Percentiles rank a stretch among this genome's conserved stretches.
Conservation (phyloP, 2,888 invertebrate genomes). For the Lymantria monacha region DNA sequence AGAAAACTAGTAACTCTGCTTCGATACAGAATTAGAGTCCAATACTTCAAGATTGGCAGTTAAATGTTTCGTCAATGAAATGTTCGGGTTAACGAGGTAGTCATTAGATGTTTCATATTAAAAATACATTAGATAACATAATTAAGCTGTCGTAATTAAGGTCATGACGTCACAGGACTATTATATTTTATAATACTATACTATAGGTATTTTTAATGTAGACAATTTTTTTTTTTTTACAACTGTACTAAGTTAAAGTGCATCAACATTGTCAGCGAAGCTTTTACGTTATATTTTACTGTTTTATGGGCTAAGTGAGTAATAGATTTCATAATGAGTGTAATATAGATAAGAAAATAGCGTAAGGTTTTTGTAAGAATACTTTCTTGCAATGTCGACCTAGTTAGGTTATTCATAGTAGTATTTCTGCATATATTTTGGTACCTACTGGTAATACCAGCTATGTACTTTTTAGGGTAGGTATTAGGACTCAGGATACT, state of each 20-base stretch:
- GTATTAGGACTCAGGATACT: too few relatives aligned
- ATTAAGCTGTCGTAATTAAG: neutral
- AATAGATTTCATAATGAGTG: slow-evolving; percentile 15
- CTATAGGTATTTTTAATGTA: slow-evolving; percentile 11
- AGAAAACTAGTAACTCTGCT: too few relatives aligned
- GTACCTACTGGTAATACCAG: too few relatives aligned
- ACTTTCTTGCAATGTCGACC: too few relatives aligned
- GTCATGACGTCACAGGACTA: neutral
- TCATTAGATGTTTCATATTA: too few relatives aligned
- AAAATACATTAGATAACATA: too few relatives aligned
- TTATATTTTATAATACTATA: neutral
- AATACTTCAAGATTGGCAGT: too few relatives aligned
- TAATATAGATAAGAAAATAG: neutral
- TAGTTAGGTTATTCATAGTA: too few relatives aligned
- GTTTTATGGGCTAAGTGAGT: slow-evolving; percentile 17
- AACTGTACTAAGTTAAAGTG: slow-evolving; percentile 10
- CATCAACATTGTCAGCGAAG: slow-evolving; percentile 18
- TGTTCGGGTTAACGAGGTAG: neutral
- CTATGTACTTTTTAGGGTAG: too few relatives aligned
- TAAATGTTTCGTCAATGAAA: neutral
- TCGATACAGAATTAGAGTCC: too few relatives aligned
- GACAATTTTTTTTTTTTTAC: slow-evolving; percentile 21
- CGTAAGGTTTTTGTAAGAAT: too few relatives aligned
- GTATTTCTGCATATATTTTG: too few relatives aligned
- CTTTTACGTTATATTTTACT: slow-evolving; percentile 22